Evolutionary conservation across 2,113 vertebrate genomes (phyloP), one percentile per base, ranked within the genome.

Genomic region (Anhinga rufa): DNA sequence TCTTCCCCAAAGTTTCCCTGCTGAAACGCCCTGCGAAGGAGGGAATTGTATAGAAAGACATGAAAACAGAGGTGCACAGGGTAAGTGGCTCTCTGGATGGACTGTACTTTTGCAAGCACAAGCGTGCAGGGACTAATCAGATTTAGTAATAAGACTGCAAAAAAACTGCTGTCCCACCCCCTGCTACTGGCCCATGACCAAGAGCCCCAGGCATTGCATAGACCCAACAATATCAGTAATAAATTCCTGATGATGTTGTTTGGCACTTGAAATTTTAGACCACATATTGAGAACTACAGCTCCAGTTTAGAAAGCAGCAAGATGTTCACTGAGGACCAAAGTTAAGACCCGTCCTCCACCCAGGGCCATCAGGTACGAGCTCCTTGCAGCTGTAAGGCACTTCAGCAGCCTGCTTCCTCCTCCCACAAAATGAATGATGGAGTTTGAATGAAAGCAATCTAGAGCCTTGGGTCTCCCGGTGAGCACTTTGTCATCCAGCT

Each of bases 1-100:
- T 69, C 55, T 46, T 81, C 15, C 54, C 32, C 42, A 62, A 54
- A 75, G 36, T 46, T 61, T 86, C 54, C 68, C 42, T 1, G 1
- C 24, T 13, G 2, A 83, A 92, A 75, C 0, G 0, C 20, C 18
- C 51, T 22, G 22, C 2, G 6, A 69, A 69, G 40, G 31, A 72
- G 15, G 28, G 70, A 90, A 76, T 51, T 70, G 28, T 0, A 40
- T 34, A 83, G 49, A 28, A 90, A 79, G 78, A n/a, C 36, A 80
- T 40, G 25, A 87, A 79, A 78, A 46, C 9, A 18, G 74, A 65
- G 46, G 20, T 46, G 46, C 25, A 10, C 4, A 20, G 36, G 13
- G 9, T 42, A 48, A 72, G 57, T 6, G 36, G 16, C 34, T 14
- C 84, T 72, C 34, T 34, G 46, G 54, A 62, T n/a, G 44, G 49